Evolutionary conservation across 2,113 vertebrate species (phyloP).

Genomic region (Eublepharis macularius): DNA sequence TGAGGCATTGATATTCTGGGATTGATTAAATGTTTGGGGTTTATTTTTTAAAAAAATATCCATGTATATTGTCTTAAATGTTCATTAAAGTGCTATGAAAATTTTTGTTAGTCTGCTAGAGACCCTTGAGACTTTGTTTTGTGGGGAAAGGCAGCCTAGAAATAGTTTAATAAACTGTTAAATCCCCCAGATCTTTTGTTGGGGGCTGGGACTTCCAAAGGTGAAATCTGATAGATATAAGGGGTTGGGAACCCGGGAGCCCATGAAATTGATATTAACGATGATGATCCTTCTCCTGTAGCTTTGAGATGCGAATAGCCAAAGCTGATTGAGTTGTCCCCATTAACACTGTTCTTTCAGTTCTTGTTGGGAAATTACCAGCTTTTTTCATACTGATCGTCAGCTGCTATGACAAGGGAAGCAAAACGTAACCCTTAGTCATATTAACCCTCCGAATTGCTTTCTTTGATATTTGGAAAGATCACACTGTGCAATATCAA

Average conservation of each 20-base stretch:
- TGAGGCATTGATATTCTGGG: not conserved
- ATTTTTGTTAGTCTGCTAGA: not conserved
- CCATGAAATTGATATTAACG: not conserved
- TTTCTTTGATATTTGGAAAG: conserved; percentile 5
- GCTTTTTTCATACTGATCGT: conserved; percentile 1
- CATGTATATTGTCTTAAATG: not conserved
- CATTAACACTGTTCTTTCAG: not conserved
- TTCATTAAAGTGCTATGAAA: not conserved
- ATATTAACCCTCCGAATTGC: not conserved
- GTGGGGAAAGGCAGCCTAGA: no score
- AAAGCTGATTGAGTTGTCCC: not conserved
- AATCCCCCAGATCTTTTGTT: not conserved
- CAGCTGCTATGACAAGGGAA: not conserved
- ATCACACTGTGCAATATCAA: not conserved
- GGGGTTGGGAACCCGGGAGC: not conserved
- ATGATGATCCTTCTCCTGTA: no score
- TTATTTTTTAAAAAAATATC: not conserved
- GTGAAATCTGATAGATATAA: not conserved
- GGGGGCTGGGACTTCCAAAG: not conserved
- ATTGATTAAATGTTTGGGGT: not conserved
- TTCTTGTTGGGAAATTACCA: not conserved
- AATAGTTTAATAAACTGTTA: not conserved
- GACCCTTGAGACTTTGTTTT: not conserved
- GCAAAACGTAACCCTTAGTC: not conserved
- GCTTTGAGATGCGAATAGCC: not conserved